Percentiles rank a stretch among this genome's conserved stretches.
These are phyloP conservation scores for Epinephelus malabaricus DNA, from an alignment of 2,797 vertebrate species.

Conservation along the genomic window DNA sequence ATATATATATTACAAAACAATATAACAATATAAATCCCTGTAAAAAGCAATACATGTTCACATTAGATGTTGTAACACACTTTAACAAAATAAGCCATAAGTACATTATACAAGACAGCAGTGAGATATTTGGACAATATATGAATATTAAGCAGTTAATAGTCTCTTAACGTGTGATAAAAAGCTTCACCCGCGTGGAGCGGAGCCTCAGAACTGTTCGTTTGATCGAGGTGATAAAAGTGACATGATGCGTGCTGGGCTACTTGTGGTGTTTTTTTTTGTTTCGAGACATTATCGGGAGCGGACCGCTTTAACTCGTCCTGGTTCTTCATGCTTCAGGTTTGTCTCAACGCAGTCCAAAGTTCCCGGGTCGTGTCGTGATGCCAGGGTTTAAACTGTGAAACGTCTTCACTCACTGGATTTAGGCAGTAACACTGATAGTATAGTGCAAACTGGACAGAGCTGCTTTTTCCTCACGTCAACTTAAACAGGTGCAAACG, in stretches of 20 bases:
- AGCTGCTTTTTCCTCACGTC: constrained; percentile 89
- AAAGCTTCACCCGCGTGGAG: constrained; percentile 44
- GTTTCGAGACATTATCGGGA: constrained; percentile 44
- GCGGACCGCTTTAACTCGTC: constrained; percentile 55
- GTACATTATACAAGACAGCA: constrained; percentile 82
- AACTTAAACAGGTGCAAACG: constrained; percentile 94
- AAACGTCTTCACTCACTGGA: constrained; percentile 70
- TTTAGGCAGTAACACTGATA: constrained; percentile 99
- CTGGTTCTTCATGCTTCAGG: constrained; percentile 63
- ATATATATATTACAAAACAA: constrained; percentile 86
- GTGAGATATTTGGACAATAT: constrained; percentile 79
- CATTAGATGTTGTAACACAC: constrained; percentile 86
- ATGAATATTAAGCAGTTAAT: constrained; percentile 78
- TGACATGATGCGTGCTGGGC: constrained; percentile 74
- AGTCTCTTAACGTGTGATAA: constrained; percentile 67
- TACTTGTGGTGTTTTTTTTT: constrained; percentile 50
- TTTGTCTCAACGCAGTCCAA: constrained; percentile 62
- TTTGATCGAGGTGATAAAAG: constrained; percentile 63
- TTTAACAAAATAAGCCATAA: constrained; percentile 81
- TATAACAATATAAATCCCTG: constrained; percentile 88
- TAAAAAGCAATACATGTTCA: constrained; percentile 89
- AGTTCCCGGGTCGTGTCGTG: constrained; percentile 84
- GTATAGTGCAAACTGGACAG: constrained; percentile 99
- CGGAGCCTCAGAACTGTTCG: constrained; percentile 45
- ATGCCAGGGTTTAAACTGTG: constrained; percentile 80